phyloP scores from a whole-genome alignment of 2,113 vertebrate genomes.

The Carlito syrichta region DNA sequence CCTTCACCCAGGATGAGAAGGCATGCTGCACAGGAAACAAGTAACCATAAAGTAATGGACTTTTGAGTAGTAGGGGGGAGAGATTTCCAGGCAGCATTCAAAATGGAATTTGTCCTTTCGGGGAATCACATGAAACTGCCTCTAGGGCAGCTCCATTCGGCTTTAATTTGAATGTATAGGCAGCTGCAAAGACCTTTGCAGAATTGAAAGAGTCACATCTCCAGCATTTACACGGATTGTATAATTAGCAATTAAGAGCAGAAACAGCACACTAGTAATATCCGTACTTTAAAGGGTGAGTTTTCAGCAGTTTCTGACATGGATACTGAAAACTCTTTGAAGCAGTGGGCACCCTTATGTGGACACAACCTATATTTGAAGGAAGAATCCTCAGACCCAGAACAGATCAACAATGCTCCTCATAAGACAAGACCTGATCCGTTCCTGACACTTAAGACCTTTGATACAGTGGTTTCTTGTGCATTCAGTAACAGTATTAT shows the following conservation, averaged over 20 bases:
- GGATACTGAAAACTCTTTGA: constrained; percentile 11
- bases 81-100: not conserved
- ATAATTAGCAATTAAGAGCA: constrained; percentile 49
- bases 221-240: constrained; percentile 5
- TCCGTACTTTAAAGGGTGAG: not conserved
- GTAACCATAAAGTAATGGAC: not conserved
- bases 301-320: not conserved
- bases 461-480: not conserved
- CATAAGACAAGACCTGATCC: too few relatives aligned
- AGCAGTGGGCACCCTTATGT: not conserved
- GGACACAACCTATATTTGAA: not conserved
- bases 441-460: not conserved
- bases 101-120: constrained; percentile 11
- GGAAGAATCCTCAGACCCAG: not conserved
- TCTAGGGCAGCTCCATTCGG: not conserved
- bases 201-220: not conserved
- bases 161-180: constrained; percentile 41
- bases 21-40: not conserved
- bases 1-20: not conserved
- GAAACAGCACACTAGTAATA: constrained; percentile 14
- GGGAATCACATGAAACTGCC: not conserved
- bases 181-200: constrained; percentile 29
- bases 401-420: not conserved
- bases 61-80: not conserved
- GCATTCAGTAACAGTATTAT: not conserved